A percentile compares a stretch with the other conserved stretches of the same genome.
phyloP scores from a whole-genome alignment of 2,888 invertebrate species.

The Pelosia muscerda region DNA sequence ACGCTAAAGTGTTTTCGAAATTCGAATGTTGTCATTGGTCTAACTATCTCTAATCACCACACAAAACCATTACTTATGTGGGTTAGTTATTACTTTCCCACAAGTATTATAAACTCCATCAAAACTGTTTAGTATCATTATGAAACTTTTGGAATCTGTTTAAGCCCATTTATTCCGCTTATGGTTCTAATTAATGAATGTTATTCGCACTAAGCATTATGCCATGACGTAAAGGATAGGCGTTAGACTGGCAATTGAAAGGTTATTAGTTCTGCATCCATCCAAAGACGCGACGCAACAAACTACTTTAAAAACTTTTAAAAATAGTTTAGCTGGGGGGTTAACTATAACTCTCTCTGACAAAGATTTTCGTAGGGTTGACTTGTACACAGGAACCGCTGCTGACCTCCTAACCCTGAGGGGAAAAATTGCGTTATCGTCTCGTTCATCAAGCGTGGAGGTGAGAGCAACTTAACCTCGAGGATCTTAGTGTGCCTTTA shows the following conservation, averaged over 20 bases:
- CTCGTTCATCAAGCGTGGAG: too few relatives aligned
- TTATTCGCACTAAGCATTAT: not conserved
- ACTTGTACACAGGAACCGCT: too few relatives aligned
- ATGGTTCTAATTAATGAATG: not conserved
- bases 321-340: too few relatives aligned
- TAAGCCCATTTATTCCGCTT: not conserved
- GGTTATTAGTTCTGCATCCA: not conserved
- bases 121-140: constrained; percentile 2
- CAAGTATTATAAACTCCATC: constrained; percentile 4
- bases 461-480: too few relatives aligned
- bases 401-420: too few relatives aligned
- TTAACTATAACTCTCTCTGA: too few relatives aligned
- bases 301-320: too few relatives aligned
- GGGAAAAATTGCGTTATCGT: too few relatives aligned
- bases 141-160: not conserved
- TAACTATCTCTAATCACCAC: not conserved
- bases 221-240: not conserved
- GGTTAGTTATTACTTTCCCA: not conserved
- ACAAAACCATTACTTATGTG: constrained; percentile 7
- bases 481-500: too few relatives aligned
- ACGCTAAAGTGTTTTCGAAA: not conserved
- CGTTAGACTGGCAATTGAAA: not conserved
- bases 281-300: too few relatives aligned
- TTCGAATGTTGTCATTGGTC: not conserved
- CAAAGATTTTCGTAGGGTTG: too few relatives aligned